Evolutionary conservation across 2,113 vertebrate species (phyloP).

Genomic region (Pseudorasbora parva): DNA sequence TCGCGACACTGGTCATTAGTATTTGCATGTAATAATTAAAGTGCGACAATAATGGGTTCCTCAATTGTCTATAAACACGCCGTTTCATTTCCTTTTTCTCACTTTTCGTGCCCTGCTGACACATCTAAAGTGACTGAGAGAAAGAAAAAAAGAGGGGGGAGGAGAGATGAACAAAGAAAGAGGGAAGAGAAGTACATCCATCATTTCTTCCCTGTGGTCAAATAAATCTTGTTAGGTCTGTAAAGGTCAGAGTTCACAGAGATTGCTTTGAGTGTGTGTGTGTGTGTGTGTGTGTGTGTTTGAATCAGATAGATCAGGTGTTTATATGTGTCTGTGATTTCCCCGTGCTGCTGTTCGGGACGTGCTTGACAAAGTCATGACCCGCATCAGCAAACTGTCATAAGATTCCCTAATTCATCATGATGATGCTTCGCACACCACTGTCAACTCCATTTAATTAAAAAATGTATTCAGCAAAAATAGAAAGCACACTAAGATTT

Average conservation of each 20-base stretch:
- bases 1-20: slow-evolving; percentile 28
- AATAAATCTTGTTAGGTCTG: slow-evolving; percentile 29
- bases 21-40: slow-evolving; percentile 7
- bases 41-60: background rate
- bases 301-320: slow-evolving; percentile 11
- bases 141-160: background rate
- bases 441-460: background rate
- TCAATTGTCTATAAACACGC: background rate
- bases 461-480: background rate
- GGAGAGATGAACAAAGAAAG: background rate
- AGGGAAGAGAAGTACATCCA: slow-evolving; percentile 2
- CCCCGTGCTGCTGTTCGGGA: slow-evolving; percentile 22
- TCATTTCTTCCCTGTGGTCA: slow-evolving; percentile 21
- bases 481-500: background rate
- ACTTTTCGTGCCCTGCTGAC: background rate
- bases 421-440: background rate
- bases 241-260: slow-evolving; percentile 34
- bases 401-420: background rate
- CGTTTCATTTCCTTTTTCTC: background rate
- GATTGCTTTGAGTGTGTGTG: background rate
- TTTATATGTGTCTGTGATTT: background rate
- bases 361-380: background rate
- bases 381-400: slow-evolving; percentile 4
- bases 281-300: background rate
- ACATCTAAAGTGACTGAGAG: slow-evolving; percentile 10